Evolutionary conservation across 92 coral and sea anemone genomes (phyloP).

Genomic region (Pocillopora meandrina): DNA sequence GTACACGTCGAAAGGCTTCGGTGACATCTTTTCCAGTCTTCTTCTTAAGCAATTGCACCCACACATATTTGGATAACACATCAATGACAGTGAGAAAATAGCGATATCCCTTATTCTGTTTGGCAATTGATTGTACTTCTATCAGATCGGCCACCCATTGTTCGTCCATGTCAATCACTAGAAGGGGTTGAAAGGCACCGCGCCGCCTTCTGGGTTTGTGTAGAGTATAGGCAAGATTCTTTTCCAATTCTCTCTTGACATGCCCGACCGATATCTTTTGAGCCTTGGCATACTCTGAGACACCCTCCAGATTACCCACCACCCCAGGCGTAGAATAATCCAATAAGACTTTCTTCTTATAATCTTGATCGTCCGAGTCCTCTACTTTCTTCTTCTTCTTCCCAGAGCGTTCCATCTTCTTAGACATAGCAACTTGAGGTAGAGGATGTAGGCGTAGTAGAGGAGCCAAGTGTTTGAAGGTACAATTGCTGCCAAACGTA

Average conservation of each 20-base stretch:
- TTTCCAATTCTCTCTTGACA: neutral
- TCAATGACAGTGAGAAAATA: constrained; percentile 34
- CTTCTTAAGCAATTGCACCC: too few relatives aligned
- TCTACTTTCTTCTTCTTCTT: too few relatives aligned
- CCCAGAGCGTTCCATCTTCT: too few relatives aligned
- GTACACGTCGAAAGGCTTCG: constrained; percentile 8
- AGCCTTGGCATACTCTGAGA: neutral
- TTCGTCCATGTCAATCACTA: neutral
- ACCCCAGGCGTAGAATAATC: too few relatives aligned
- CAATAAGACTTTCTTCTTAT: too few relatives aligned
- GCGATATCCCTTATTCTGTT: neutral
- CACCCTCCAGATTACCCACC: too few relatives aligned
- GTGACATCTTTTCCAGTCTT: constrained; percentile 28
- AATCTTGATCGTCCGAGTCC: too few relatives aligned
- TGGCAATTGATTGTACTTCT: neutral
- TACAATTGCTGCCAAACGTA: too few relatives aligned
- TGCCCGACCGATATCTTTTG: neutral
- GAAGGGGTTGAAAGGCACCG: neutral
- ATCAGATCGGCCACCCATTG: constrained; percentile 20
- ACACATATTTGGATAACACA: constrained; percentile 51
- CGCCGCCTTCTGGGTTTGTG: neutral
- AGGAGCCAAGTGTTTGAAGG: too few relatives aligned
- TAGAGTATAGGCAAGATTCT: neutral
- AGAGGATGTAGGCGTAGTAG: too few relatives aligned
- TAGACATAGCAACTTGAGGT: too few relatives aligned